Evolutionary conservation across 2,113 vertebrate species (phyloP).

Genomic region (Phalacrocorax brasilianus): DNA sequence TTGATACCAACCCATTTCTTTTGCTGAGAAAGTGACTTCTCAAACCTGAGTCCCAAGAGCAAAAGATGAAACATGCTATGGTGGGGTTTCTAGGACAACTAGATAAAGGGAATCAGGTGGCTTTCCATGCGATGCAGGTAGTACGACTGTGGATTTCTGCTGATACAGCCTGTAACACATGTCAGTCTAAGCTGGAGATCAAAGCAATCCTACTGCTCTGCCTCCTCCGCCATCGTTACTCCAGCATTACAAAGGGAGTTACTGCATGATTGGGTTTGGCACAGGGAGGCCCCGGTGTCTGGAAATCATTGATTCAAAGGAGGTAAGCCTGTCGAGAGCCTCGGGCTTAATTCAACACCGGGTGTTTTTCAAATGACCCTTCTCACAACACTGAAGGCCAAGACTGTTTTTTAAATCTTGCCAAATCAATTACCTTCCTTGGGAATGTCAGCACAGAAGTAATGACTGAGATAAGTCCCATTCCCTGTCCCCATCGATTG

Average conservation of each 20-base stretch:
- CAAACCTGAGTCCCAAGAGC: not conserved
- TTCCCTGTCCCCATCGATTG: not conserved
- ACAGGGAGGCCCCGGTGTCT: not conserved
- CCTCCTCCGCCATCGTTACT: fast-evolving
- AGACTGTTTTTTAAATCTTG: not conserved
- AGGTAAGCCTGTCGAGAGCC: fast-evolving
- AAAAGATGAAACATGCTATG: not conserved
- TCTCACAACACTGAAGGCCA: not conserved
- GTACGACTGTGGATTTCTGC: not conserved
- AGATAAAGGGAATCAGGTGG: not conserved
- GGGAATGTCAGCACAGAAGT: not conserved
- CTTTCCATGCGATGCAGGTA: not conserved
- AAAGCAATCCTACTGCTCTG: not conserved
- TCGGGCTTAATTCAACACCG: not conserved
- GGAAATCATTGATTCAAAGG: not conserved
- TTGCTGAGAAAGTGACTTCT: not conserved
- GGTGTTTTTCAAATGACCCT: not conserved
- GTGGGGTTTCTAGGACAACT: not conserved
- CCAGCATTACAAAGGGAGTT: not conserved
- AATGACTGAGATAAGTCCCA: not conserved
- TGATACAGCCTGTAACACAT: not conserved
- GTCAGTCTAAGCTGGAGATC: not conserved
- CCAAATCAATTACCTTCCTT: not conserved
- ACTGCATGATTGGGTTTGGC: fast-evolving
- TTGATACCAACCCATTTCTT: fast-evolving